Evolutionary conservation across 2,888 invertebrate genomes (phyloP).

Genomic region (Tortricodes alternella): DNA sequence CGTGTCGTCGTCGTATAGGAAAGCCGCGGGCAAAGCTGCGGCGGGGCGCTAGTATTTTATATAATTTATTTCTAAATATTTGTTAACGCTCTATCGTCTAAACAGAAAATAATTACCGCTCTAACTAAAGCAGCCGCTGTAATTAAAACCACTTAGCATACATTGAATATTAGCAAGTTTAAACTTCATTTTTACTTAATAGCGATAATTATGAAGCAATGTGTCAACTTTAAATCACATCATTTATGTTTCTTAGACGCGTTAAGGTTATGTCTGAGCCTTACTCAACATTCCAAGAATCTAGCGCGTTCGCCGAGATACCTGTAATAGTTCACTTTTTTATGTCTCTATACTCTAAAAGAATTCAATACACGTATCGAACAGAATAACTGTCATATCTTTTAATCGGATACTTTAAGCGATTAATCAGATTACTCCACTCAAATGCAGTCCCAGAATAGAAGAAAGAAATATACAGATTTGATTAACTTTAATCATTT

Average conservation of each 20-base stretch:
- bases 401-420: neutral
- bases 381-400: conserved; percentile 9
- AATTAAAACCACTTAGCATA: conserved; percentile 16
- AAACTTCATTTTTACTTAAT: conserved; percentile 26
- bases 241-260: conserved; percentile 37
- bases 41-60: no score
- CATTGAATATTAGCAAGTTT: conserved; percentile 6
- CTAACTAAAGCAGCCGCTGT: neutral
- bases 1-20: no score
- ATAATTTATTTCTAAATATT: no score
- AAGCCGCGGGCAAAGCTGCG: no score
- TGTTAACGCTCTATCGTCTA: no score
- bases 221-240: conserved; percentile 40
- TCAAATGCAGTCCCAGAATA: neutral
- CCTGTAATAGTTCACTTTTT: conserved; percentile 35
- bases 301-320: conserved; percentile 42
- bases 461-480: neutral
- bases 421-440: conserved; percentile 1
- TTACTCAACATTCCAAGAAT: conserved; percentile 45
- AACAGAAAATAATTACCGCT: neutral
- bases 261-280: conserved; percentile 41
- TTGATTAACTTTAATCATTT: no score
- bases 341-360: neutral
- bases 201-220: conserved; percentile 41
- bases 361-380: conserved; percentile 19